Evolutionary conservation across 2,888 invertebrate species (phyloP).

Genomic region (Amphipyra tragopoginis): DNA sequence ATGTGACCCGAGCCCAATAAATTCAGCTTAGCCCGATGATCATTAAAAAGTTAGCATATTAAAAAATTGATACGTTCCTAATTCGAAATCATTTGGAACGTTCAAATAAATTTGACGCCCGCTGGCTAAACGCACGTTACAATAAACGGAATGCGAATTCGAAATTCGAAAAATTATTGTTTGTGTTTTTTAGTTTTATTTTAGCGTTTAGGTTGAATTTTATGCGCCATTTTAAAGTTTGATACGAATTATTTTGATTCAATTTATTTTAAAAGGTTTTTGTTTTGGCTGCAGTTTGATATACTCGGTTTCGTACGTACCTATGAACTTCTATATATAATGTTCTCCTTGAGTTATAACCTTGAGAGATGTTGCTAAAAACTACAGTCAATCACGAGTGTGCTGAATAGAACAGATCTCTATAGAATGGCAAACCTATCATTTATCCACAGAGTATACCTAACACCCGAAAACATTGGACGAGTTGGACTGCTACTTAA

Average conservation of each 20-base stretch:
- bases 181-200: conserved; percentile 31
- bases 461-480: too few species aligned
- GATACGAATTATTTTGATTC: conserved; percentile 10
- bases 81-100: conserved; percentile 74
- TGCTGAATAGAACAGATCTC: too few species aligned
- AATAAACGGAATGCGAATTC: conserved; percentile 74
- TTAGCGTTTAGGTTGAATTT: conserved; percentile 26
- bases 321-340: too few species aligned
- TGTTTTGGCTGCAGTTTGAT: too few species aligned
- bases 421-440: too few species aligned
- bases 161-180: conserved; percentile 57
- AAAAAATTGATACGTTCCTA: conserved; percentile 78
- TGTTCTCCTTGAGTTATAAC: too few species aligned
- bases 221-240: conserved; percentile 25
- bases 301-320: too few species aligned
- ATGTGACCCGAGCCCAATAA: conserved; percentile 46
- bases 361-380: too few species aligned
- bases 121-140: conserved; percentile 64
- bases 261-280: background rate
- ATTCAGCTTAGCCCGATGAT: conserved; percentile 52
- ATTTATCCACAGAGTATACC: too few species aligned
- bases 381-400: too few species aligned
- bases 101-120: conserved; percentile 67
- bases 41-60: conserved; percentile 60
- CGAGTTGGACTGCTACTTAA: too few species aligned